Evolutionary conservation across 2,113 vertebrate genomes (phyloP).

Genomic region (Grallaria varia): DNA sequence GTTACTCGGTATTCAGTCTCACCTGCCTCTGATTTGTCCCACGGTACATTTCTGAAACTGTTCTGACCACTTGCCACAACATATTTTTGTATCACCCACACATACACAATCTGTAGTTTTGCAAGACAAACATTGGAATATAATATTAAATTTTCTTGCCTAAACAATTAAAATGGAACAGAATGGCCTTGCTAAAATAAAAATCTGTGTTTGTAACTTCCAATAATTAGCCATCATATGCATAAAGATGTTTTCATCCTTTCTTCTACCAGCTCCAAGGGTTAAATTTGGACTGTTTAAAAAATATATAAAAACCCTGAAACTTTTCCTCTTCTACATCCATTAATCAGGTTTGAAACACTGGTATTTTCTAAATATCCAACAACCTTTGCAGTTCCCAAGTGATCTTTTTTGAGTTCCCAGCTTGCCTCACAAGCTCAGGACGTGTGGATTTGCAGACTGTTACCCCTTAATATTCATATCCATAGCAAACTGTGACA

Average conservation of each 20-base stretch:
- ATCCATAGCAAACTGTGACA: conserved; percentile 30
- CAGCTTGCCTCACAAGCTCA: background rate
- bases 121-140: background rate
- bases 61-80: background rate
- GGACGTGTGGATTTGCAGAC: background rate
- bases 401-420: background rate
- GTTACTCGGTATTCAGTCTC: background rate
- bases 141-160: background rate
- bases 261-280: background rate
- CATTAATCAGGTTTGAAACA: background rate
- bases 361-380: background rate
- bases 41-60: background rate
- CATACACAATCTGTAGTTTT: background rate
- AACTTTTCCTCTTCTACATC: background rate
- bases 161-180: background rate
- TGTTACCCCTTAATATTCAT: conserved; percentile 5
- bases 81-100: background rate
- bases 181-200: background rate
- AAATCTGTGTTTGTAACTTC: background rate
- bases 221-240: background rate
- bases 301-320: background rate
- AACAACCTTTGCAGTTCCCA: background rate
- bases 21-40: background rate
- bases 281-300: background rate
- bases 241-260: background rate